phyloP scores from a whole-genome alignment of 2,888 invertebrate species.

The Andrena fulva region DNA sequence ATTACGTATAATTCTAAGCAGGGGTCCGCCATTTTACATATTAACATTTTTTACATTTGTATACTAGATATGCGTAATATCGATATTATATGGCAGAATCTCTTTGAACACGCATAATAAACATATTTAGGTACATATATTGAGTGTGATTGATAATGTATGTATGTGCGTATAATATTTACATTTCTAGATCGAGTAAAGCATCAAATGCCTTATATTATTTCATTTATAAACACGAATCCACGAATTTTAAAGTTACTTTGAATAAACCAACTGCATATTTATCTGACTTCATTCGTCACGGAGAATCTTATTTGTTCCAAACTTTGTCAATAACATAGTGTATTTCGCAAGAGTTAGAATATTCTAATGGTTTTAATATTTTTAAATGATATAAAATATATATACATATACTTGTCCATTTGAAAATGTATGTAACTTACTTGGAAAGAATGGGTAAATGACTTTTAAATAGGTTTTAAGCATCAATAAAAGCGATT shows the following conservation, averaged over 20 bases:
- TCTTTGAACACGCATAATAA: neutral
- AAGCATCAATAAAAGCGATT: neutral
- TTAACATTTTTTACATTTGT: constrained; percentile 8
- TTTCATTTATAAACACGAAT: neutral
- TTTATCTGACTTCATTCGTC: neutral
- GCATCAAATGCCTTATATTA: neutral
- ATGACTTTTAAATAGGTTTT: neutral
- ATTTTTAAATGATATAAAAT: neutral
- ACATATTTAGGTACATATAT: constrained; percentile 9
- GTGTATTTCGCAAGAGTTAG: neutral
- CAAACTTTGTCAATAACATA: neutral
- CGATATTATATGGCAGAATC: neutral
- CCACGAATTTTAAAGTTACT: neutral
- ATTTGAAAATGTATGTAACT: neutral
- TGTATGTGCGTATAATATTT: constrained; percentile 6
- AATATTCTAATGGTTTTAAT: neutral
- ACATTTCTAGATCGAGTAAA: neutral
- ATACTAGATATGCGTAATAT: neutral
- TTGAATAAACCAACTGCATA: neutral
- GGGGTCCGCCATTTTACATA: constrained; percentile 15
- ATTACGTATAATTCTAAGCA: neutral
- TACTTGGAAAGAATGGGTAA: neutral
- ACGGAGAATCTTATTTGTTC: neutral
- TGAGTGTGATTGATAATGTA: neutral
- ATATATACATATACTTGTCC: neutral